Base-by-base conservation (phyloP, 2,113 vertebrate species). In the Triplophysa tibetana region DNA sequence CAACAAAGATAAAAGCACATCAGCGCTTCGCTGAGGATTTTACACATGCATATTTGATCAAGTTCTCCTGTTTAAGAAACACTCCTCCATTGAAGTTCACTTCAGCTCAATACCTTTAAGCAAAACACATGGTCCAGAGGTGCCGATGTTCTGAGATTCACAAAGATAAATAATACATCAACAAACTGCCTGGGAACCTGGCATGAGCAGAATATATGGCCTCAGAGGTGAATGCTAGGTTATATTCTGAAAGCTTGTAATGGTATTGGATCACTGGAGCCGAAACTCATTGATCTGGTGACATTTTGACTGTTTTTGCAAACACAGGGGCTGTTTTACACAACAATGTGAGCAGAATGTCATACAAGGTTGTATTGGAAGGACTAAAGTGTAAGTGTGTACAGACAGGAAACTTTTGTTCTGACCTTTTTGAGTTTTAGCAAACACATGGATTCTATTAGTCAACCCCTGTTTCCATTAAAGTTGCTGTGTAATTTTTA, bases 11-110 rank as follows among this genome's bases (percentile, higher is more conserved):
- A 58, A 54, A 45, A 79, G 52, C 61, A 79, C 50, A 29, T 79
- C 79, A 81, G 76, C 52, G 76, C 45, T 82, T 80, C 75, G 45
- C 45, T n/a, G 21, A 41, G 8, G 29, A 64, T 78, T 2, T 62
- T 68, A 54, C 64, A 41, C 65, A 78, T 70, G 50, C 38, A 72
- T 70, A 85, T 66, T 60, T 80, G 64, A 82, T 78, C 48, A 80
- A 67, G 61, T 21, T 52, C 50, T 29, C 26, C 29, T 41, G 12
- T 26, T 58, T 80, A 61, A 81, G 24, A 76, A 48, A 52, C 24
- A 43, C 65, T 60, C 43, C 33, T 60, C 43, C 48, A 58, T 52
- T 5, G 5, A 66, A 77, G 23, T 75, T 56, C 29, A 16, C 61
- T 61, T 17, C 41, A 75, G 38, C 54, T 58, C 29, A 70, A 60